Base-by-base conservation (phyloP, 2,113 vertebrate species). In the Turdus rufiventris region DNA sequence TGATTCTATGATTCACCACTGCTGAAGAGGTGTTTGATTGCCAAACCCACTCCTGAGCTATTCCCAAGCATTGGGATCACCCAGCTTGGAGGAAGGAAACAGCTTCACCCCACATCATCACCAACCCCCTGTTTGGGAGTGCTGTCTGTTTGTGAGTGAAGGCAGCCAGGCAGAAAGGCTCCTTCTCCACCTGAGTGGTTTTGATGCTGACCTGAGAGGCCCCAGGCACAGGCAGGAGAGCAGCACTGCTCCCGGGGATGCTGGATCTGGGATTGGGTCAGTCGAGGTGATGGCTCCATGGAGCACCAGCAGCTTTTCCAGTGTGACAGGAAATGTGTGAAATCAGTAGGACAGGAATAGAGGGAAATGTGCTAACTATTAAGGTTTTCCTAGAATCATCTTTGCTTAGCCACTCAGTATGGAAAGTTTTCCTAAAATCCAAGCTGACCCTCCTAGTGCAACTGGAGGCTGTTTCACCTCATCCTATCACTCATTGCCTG, bases 201-300 rank as follows among this genome's bases (percentile, higher is more conserved):
- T 88, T 24, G 53, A 36, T 3, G 10, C 47, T 76, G 85, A 50
- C 58, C 90, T 91, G 88, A 68, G 51, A 73, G 71, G 66, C 66
- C 45, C 28, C 74, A 51, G 82, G 4, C 83, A 43, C 0, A 6
- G 62, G 51, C 58, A 88, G 73, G 56, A 67, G 57, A 66, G 73
- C 76, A 71, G 50, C 43, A 2, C 26, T 0, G 4, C 31, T 86
- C 21, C 80, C 33, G 3, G 40, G 74, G 28, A 12, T 16, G 57
- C 53, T 34, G 53, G 29, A 1, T 12, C 15, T 8, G 33, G 15
- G 2, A 38, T 28, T 21, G 5, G 1, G 5, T 4, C 0, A 0
- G 24, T 24, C 2, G 0, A 10, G 9, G n/a, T 7, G 4, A 19
- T 3, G 66, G 61, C 19, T 82, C 57, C 34, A 2, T 2, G n/a